Evolutionary conservation across 2,888 invertebrate species (phyloP), one percentile per base, ranked within the genome.

Genomic region (Himalopsyche tibetana): DNA sequence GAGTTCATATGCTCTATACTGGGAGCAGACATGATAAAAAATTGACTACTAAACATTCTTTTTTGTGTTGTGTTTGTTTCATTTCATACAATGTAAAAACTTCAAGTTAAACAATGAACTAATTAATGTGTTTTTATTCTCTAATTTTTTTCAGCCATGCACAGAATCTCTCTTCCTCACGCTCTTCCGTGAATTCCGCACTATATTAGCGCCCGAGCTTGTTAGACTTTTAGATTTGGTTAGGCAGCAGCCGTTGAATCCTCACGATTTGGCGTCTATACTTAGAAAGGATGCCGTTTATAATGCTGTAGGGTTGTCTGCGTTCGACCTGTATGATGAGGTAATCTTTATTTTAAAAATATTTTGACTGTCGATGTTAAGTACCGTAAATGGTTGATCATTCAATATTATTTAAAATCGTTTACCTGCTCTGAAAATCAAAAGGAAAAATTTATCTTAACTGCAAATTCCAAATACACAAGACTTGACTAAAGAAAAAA

Each of bases 281-380:
- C 92, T 99, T 88, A 94, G 96, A 85, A 98, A 98, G 91, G 99
- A 99, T 92, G 98, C 98, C 85, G 96, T 99, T 80, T 99, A 99
- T 90, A 97, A 97, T 92, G 98, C 98, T 0, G 96, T 97, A 12
- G 98, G 98, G 9, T 92, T 98, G 88, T 96, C 96, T 4, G 96
- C 98, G 0, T 98, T 97, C 91, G 97, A 98, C 90, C 93, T 99
- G 84, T 98, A 97, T 91, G 98, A 98, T 90, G 97, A 98, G 91
- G 96, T 96, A 83, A 74, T 55, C 42, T 11, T 8, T n/a, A 40
- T 40, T 40, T 80, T 80, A 8, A 5, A 45, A 8, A 45, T 45
- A 11, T 11, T n/a, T n/a, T n/a, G n/a, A 9, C 45, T 45, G 42
- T 28, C 28, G 28, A 28, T 28, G 28, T 28, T 28, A 28, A 28